Evolutionary conservation across 2,113 vertebrate species (phyloP), one percentile per base, ranked within the genome.

Genomic region (Arothron firmamentum): DNA sequence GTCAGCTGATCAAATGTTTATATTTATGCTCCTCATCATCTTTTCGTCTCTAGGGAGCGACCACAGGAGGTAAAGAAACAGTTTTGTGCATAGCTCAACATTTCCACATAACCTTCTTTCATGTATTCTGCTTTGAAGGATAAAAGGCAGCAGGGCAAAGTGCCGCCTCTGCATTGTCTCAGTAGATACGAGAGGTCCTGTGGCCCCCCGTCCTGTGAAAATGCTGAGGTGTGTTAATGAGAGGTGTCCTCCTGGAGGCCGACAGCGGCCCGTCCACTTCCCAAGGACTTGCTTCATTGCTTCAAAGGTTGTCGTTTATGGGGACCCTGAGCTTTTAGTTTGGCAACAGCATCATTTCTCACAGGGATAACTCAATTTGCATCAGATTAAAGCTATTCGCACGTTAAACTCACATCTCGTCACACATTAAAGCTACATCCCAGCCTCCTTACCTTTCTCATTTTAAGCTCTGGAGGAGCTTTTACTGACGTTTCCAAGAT

Each of bases 161-260:
- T 75, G 74, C 75, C 66, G 65, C 67, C 75, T 78, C 74, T 75
- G 80, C 79, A 78, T 69, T 64, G 79, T 78, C 66, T 82, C 56
- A 78, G 67, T 71, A 78, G 83, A 82, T 66, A 69, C 62, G 61
- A 78, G 55, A 31, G 20, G n/a, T 70, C 73, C 49, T 9, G 47
- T 75, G 80, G 75, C 79, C 80, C 80, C 85, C 78, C 82, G 79
- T 77, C 62, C 56, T 54, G 19, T 52, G 61, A 78, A 87, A 79
- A 70, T 67, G 86, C 85, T 89, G 84, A 88, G 59, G 65, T 15
- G 1, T 49, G 75, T 73, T 80, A 75, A 77, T 75, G 70, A 62
- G 65, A 62, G 65, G 52, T 47, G 66, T 66, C 71, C 64, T 61
- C 56, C 83, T 16, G 10, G 59, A 65, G 62, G 76, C 62, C 19